phyloP scores from a whole-genome alignment of 2,888 invertebrate species.

The Drosophila suboccidentalis region DNA sequence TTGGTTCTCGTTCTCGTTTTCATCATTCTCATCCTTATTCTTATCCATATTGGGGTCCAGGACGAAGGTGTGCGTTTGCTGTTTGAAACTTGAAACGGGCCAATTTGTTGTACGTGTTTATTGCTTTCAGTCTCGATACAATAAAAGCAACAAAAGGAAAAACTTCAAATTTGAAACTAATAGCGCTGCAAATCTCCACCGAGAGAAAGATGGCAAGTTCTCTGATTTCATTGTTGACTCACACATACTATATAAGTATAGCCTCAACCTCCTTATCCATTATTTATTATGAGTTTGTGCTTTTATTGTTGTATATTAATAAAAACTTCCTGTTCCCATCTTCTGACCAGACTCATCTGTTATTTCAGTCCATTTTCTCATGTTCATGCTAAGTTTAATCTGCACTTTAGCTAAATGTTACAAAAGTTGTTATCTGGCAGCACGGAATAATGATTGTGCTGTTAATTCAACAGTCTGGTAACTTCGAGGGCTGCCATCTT shows the following conservation, averaged over 20 bases:
- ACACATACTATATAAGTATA: constrained; percentile 10
- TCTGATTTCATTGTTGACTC: constrained; percentile 34
- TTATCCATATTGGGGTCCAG: constrained; percentile 3
- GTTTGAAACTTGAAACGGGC: constrained; percentile 50
- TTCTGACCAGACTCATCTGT: neutral
- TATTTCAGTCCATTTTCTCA: neutral
- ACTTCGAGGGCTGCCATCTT: no score
- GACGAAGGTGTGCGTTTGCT: constrained; percentile 37
- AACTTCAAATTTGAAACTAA: constrained; percentile 71
- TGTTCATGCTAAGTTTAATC: constrained; percentile 1
- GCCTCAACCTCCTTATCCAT: neutral
- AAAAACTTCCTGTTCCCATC: neutral
- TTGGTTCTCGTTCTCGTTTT: neutral
- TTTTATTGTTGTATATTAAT: constrained; percentile 11
- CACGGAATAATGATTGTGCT: no score
- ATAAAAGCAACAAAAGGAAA: constrained; percentile 19
- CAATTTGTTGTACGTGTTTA: constrained; percentile 73
- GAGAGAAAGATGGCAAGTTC: constrained; percentile 17
- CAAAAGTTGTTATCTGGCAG: neutral
- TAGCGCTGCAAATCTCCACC: constrained; percentile 51
- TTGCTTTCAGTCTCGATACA: constrained; percentile 56
- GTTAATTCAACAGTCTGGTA: no score
- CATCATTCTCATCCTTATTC: neutral
- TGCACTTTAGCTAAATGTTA: neutral
- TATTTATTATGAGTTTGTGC: constrained; percentile 1